These are phyloP conservation scores for Chelonoidis abingdonii DNA, from an alignment of 2,113 vertebrate genomes.

Conservation along the genomic window DNA sequence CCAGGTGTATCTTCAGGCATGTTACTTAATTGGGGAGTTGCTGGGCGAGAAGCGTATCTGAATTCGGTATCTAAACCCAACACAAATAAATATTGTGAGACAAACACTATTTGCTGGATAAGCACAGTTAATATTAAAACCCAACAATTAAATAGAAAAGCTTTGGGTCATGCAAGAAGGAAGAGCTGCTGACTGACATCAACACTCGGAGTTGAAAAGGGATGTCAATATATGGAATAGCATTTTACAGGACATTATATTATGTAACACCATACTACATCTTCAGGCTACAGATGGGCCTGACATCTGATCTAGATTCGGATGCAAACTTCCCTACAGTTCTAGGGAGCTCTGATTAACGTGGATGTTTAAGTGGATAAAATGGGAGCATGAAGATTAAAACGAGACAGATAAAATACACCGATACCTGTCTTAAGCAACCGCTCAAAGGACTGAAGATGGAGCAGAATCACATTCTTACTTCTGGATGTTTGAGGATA, in stretches of 20 bases:
- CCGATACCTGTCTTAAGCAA: background rate
- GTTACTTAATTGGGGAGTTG: constrained; percentile 44
- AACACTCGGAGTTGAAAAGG: background rate
- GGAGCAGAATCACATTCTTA: background rate
- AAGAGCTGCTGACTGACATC: background rate
- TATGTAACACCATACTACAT: background rate
- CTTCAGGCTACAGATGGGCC: background rate
- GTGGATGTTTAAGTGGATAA: background rate
- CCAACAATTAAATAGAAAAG: background rate
- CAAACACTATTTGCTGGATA: background rate
- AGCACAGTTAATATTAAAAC: background rate
- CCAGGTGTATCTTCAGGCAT: constrained; percentile 67
- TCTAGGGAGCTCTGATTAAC: background rate
- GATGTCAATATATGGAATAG: background rate
- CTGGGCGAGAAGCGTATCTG: constrained; percentile 40
- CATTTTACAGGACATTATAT: background rate
- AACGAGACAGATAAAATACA: background rate
- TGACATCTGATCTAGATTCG: background rate
- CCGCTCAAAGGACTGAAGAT: background rate
- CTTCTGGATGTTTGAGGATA: background rate
- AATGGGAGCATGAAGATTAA: background rate
- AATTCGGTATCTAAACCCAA: constrained; percentile 43
- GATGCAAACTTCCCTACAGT: background rate
- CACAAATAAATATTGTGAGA: background rate
- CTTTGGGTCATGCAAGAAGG: background rate